These are phyloP conservation scores for Candoia aspera DNA, from an alignment of 2,113 vertebrate genomes.

Conservation along the genomic window DNA sequence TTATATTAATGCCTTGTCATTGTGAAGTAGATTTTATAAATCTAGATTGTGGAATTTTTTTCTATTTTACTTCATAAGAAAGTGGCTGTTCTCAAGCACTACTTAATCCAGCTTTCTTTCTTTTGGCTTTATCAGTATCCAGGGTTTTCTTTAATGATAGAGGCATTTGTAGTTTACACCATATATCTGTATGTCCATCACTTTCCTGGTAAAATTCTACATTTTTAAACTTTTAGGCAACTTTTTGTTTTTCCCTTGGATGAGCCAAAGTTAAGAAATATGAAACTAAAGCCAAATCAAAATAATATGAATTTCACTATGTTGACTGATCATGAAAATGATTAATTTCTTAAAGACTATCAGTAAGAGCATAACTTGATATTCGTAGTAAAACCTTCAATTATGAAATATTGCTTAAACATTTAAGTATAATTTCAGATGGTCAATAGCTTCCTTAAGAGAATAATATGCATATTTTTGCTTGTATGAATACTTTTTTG, in stretches of 20 bases:
- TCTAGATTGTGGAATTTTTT: background rate
- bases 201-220: background rate
- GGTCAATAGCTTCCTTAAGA: background rate
- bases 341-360: background rate
- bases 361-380: background rate
- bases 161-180: background rate
- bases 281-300: background rate
- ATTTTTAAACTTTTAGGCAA: background rate
- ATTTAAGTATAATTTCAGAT: background rate
- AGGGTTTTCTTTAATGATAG: background rate
- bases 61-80: slow-evolving; percentile 2
- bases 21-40: background rate
- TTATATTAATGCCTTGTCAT: slow-evolving; percentile 20
- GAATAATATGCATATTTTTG: background rate
- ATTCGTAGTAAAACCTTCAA: background rate
- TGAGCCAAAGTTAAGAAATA: background rate
- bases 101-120: background rate
- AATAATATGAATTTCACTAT: background rate
- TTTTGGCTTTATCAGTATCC: background rate
- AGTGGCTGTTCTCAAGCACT: background rate
- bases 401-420: background rate
- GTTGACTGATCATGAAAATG: background rate
- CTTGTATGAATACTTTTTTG: background rate
- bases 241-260: background rate
- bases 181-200: background rate